phyloP scores from a whole-genome alignment of 23 tunicate genomes.

The Ascidia mentula region DNA sequence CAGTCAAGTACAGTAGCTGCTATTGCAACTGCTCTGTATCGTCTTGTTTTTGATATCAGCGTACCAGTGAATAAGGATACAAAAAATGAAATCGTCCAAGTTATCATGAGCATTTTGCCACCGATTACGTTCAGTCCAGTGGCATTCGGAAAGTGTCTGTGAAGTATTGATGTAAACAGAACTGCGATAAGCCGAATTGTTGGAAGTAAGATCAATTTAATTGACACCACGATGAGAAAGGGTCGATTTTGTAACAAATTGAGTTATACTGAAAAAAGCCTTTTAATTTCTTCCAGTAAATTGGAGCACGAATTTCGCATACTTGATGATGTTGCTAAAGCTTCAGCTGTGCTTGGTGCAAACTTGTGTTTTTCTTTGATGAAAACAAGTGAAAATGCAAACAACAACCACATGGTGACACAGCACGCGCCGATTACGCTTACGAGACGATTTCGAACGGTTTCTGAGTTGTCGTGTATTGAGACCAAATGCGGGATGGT shows the following conservation, averaged over 20 bases:
- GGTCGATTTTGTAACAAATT: background rate
- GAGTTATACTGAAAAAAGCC: background rate
- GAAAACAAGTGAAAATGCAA: background rate
- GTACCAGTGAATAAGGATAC: background rate
- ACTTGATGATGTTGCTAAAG: background rate
- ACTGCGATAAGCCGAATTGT: background rate
- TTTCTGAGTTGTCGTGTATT: background rate
- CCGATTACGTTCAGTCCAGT: background rate
- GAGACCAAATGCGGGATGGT: too few relatives aligned
- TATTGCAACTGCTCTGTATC: background rate
- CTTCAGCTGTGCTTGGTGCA: background rate
- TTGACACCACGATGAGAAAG: background rate
- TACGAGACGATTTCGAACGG: background rate
- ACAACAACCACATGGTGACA: background rate
- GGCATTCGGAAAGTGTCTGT: background rate
- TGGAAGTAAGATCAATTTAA: background rate
- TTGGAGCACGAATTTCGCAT: background rate
- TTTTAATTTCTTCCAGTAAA: background rate
- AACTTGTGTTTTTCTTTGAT: background rate
- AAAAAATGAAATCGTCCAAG: background rate
- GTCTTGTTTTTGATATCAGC: background rate
- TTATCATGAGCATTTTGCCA: background rate
- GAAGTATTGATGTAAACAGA: background rate
- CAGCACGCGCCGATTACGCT: background rate
- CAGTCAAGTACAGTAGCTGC: background rate